phyloP scores from a whole-genome alignment of 2,113 vertebrate species.

The Peromyscus polionotus region DNA sequence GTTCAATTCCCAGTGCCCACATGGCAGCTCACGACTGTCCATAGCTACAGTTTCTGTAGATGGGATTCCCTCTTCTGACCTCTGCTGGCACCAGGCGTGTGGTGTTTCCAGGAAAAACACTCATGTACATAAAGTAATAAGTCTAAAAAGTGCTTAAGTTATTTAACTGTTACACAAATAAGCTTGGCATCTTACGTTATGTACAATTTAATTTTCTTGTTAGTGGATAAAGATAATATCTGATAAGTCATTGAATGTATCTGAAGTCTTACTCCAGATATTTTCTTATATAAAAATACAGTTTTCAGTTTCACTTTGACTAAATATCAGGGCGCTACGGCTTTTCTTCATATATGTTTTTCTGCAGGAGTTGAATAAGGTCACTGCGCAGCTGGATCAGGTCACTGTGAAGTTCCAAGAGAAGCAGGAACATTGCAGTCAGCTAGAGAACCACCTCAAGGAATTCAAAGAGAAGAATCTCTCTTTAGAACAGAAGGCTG shows the following conservation, averaged over 20 bases:
- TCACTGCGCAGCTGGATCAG: slow-evolving; percentile 92
- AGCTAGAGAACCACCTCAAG: slow-evolving; percentile 93
- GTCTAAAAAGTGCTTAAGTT: background rate
- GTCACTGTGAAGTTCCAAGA: slow-evolving; percentile 91
- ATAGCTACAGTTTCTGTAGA: background rate
- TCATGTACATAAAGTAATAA: background rate
- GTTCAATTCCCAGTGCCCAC: background rate
- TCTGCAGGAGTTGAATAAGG: slow-evolving; percentile 94
- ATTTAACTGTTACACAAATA: background rate
- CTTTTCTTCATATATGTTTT: slow-evolving; percentile 72
- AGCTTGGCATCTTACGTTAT: background rate
- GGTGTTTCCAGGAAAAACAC: background rate
- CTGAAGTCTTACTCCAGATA: slow-evolving; percentile 45
- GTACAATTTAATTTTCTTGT: background rate
- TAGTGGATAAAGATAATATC: background rate
- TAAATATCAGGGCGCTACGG: background rate
- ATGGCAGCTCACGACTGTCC: background rate
- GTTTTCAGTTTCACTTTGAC: slow-evolving; percentile 8
- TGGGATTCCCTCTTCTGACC: background rate
- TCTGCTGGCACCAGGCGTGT: background rate
- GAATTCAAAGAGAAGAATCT: slow-evolving; percentile 94
- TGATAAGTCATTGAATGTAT: background rate
- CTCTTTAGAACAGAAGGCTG: slow-evolving; percentile 92
- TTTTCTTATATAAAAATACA: slow-evolving; percentile 48
- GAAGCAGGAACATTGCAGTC: slow-evolving; percentile 92